Evolutionary conservation across 2,888 invertebrate genomes (phyloP).

Genomic region (Drosophila neutralis): DNA sequence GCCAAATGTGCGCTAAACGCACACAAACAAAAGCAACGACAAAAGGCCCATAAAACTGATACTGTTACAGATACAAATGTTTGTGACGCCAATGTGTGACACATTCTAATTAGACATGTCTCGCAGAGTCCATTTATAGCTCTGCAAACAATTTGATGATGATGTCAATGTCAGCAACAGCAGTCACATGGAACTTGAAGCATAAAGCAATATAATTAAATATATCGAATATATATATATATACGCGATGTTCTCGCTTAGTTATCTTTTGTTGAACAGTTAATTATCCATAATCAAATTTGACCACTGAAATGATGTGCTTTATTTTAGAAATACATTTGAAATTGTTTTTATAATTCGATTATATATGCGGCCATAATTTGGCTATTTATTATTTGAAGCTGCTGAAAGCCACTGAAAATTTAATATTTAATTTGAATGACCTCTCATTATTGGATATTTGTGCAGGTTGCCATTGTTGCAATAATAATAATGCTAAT

Average conservation of each 20-base stretch:
- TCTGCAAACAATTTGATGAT: constrained; percentile 27
- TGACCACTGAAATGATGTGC: constrained; percentile 6
- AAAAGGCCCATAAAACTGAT: background rate
- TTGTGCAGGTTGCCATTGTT: background rate
- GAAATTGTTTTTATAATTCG: constrained; percentile 39
- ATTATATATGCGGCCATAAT: constrained; percentile 27
- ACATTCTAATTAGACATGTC: constrained; percentile 56
- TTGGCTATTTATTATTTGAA: constrained; percentile 11
- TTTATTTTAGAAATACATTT: constrained; percentile 25
- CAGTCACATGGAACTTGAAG: constrained; percentile 22
- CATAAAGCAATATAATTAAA: background rate
- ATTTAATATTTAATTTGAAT: constrained; percentile 37
- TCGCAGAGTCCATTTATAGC: constrained; percentile 10
- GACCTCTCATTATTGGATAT: background rate
- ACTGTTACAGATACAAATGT: constrained; percentile 32
- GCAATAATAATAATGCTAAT: background rate
- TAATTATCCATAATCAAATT: constrained; percentile 8
- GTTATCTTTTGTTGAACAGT: background rate
- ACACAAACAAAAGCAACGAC: constrained; percentile 8
- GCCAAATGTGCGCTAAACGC: constrained; percentile 39
- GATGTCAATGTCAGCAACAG: constrained; percentile 31
- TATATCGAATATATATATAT: constrained; percentile 10
- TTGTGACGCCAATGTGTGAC: constrained; percentile 37
- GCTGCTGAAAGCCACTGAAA: background rate
- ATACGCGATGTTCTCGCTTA: constrained; percentile 12